phyloP scores from a whole-genome alignment of 2,888 invertebrate species.

The Dynastes hyllus region DNA sequence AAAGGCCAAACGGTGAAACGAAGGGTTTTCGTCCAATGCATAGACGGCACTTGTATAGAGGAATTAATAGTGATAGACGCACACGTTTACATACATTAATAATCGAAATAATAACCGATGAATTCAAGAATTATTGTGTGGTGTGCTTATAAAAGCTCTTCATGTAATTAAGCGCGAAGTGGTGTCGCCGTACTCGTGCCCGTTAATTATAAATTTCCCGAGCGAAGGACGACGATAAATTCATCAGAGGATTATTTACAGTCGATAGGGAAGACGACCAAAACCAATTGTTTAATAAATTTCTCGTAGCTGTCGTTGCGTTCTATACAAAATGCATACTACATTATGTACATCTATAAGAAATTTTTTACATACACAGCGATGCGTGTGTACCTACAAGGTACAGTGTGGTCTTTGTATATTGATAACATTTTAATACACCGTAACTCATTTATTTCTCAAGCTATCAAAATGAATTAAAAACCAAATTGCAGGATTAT shows the following conservation, averaged over 20 bases:
- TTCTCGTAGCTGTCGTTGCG: constrained; percentile 12
- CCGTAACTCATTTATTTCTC: too few species aligned
- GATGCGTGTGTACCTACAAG: too few species aligned
- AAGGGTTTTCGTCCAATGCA: too few species aligned
- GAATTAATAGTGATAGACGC: not conserved
- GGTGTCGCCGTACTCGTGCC: constrained; percentile 4
- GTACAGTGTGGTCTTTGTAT: too few species aligned
- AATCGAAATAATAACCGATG: constrained; percentile 9
- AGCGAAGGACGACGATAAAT: constrained; percentile 39
- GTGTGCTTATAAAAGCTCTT: not conserved
- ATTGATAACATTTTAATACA: too few species aligned
- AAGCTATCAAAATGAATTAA: too few species aligned
- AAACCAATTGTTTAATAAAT: constrained; percentile 45
- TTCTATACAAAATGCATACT: too few species aligned
- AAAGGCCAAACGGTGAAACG: too few species aligned
- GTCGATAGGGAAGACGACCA: constrained; percentile 30
- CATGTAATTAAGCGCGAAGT: constrained; percentile 25
- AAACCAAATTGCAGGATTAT: too few species aligned
- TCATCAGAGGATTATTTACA: constrained; percentile 44
- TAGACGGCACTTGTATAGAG: too few species aligned
- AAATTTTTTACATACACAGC: too few species aligned
- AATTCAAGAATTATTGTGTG: constrained; percentile 6
- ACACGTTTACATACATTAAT: not conserved
- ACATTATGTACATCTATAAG: too few species aligned
- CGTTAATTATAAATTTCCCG: constrained; percentile 40